phyloP scores from a whole-genome alignment of 2,113 vertebrate species.

The Chlamydotis undulata region DNA sequence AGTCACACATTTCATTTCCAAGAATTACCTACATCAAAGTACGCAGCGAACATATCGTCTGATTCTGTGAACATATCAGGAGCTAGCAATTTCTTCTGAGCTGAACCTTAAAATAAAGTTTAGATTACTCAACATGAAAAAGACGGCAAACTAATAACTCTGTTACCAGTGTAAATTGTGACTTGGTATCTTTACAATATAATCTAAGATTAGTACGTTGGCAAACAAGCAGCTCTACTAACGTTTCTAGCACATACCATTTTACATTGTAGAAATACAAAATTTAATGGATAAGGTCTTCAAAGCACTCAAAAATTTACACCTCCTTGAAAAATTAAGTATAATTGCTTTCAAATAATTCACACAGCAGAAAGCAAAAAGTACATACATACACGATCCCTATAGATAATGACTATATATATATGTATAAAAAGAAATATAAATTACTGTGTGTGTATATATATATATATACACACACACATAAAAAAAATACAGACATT shows the following conservation, averaged over 20 bases:
- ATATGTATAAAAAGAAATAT: neutral
- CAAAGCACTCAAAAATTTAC: neutral
- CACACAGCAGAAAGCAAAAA: neutral
- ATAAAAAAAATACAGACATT: neutral
- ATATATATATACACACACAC: too few species aligned
- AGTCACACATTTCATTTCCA: neutral
- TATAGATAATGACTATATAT: neutral
- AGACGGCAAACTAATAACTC: neutral
- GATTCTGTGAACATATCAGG: constrained; percentile 99
- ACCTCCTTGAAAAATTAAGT: neutral
- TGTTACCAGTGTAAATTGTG: neutral
- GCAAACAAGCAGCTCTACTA: neutral
- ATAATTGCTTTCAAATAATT: neutral
- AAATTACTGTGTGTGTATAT: neutral
- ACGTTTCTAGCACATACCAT: neutral
- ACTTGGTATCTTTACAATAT: neutral
- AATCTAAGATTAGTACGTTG: neutral
- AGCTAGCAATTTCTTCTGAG: constrained; percentile 92
- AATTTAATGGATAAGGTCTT: neutral
- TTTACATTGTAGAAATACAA: neutral
- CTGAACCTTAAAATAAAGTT: constrained; percentile 82
- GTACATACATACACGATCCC: neutral
- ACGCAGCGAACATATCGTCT: constrained; percentile 97
- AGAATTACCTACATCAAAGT: constrained; percentile 91
- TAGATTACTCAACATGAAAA: constrained; percentile 31